Percentiles rank a stretch among this genome's conserved stretches.
Conservation (phyloP, 2,888 invertebrate genomes). For the Sesamia inferens region DNA sequence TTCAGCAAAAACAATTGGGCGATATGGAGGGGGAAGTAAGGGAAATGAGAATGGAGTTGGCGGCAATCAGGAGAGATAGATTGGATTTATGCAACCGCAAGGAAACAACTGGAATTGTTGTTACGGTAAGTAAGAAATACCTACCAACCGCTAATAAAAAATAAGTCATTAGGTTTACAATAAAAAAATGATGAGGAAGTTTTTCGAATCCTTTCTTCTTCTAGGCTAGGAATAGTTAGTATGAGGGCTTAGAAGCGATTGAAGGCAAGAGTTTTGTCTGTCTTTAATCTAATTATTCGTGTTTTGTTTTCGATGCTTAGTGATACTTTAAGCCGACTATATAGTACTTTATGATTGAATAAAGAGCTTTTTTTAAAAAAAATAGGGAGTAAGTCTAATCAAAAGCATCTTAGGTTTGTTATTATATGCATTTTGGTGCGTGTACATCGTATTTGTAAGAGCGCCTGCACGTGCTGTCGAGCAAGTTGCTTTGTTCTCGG, state of each 20-base stretch:
- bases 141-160: background rate
- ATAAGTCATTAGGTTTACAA: no score
- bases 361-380: background rate
- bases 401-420: background rate
- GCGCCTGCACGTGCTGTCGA: background rate
- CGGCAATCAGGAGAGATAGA: conserved; percentile 76
- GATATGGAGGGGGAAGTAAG: conserved; percentile 85
- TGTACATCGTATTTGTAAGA: no score
- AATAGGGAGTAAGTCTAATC: background rate
- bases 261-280: no score
- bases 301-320: background rate
- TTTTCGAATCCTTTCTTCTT: no score
- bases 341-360: background rate
- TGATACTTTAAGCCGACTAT: background rate
- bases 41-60: conserved; percentile 83
- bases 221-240: no score
- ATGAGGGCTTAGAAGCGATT: background rate
- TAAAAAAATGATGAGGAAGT: no score
- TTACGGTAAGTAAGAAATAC: conserved; percentile 17
- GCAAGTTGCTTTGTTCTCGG: conserved; percentile 5
- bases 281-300: no score
- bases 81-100: conserved; percentile 66
- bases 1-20: conserved; percentile 83
- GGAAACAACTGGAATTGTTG: conserved; percentile 22
- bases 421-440: background rate